These are phyloP conservation scores for Sarcophilus harrisii DNA, from an alignment of 2,797 vertebrate species.

Conservation along the genomic window DNA sequence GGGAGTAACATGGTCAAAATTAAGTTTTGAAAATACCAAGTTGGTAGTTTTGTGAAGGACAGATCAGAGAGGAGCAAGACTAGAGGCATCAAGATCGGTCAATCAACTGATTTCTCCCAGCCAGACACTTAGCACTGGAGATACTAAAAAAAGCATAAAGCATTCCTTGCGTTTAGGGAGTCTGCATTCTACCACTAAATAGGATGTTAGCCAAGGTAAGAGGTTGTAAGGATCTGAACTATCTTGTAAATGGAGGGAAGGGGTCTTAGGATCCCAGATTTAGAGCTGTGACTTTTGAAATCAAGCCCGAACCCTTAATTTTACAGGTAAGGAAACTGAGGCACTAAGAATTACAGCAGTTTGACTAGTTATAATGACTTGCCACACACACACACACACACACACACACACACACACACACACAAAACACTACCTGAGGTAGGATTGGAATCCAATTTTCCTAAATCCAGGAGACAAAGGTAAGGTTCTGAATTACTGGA, in stretches of 20 bases:
- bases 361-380: background rate
- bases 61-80: background rate
- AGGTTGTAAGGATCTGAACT: background rate
- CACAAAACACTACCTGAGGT: no score
- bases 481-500: background rate
- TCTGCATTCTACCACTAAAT: background rate
- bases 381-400: no score
- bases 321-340: background rate
- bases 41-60: background rate
- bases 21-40: background rate
- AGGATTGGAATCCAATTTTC: background rate
- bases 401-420: no score
- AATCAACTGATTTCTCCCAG: background rate
- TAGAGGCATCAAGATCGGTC: background rate
- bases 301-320: background rate
- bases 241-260: background rate
- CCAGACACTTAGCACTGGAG: background rate
- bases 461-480: background rate
- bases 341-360: background rate
- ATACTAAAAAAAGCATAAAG: background rate
- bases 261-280: background rate
- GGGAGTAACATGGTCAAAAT: background rate
- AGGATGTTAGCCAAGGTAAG: background rate
- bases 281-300: background rate
- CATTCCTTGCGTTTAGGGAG: background rate